Evolutionary conservation across 2,797 vertebrate species (phyloP), one percentile per base, ranked within the genome.

Genomic region (Psittacula derbiana): DNA sequence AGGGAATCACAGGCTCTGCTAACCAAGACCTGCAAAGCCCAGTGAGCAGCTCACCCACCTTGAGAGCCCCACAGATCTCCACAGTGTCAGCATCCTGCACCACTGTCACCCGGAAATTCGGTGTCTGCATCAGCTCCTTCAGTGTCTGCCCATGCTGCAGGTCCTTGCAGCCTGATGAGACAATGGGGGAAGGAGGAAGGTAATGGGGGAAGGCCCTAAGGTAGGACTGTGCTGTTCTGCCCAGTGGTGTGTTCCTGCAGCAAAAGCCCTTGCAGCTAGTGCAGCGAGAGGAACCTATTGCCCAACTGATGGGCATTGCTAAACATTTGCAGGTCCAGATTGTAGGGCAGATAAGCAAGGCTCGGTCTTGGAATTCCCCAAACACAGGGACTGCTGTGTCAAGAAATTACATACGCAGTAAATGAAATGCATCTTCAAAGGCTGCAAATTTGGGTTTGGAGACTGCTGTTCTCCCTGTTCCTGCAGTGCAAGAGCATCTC

Each of bases 11-110:
- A 10, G 55, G 47, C 41, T 57, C n/a, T 38, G 64, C 84, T 52
- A 30, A 36, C 21, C 36, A 15, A 20, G 60, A 47, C 12, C 62
- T 31, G n/a, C 64, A 14, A 17, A 17, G 46, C 78, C 11, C 1
- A 0, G 12, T 2, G 25, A 86, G 78, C 3, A 0, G 33, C 30
- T 52, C 60, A 43, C 95, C 72, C 81, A 99, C 99, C 99, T 99
- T 99, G 66, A 99, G 98, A 6, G 99, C 99, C 21, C 99, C 99
- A 12, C 99, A 99, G 97, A 99, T 98, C 98, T 99, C 99, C 17
- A 99, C 99, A 0, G 99, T 99, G 50, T 99, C 99, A 0, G 99
- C 98, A 58, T 99, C 99, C 57, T 98, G 97, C 88, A 99, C 99
- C 96, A 99, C 99, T 0, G 98, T 98, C 96, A 99, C 98, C 0